Percentiles rank a stretch among this genome's conserved stretches.
Conservation (phyloP, 1,140 invertebrate genomes). For the Zaprionus gabonicus region DNA sequence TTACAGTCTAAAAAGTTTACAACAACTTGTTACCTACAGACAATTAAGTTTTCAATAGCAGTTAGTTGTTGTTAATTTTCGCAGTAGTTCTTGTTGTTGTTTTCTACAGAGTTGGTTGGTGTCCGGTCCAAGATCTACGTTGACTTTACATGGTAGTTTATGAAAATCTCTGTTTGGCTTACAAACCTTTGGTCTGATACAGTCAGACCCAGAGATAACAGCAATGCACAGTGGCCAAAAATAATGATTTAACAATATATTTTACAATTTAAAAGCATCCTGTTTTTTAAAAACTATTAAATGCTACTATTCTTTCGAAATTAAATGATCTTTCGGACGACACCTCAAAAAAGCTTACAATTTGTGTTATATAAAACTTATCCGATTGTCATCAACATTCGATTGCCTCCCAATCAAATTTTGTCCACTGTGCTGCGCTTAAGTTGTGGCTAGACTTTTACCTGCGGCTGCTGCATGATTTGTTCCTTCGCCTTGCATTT, state of each 20-base stretch:
- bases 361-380: neutral
- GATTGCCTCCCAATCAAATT: slow-evolving; percentile 31
- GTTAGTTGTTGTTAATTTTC: slow-evolving; percentile 42
- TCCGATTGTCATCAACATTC: slow-evolving; percentile 1
- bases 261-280: neutral
- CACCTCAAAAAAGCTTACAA: neutral
- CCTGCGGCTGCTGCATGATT: slow-evolving; percentile 61
- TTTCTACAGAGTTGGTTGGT: slow-evolving; percentile 42
- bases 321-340: neutral
- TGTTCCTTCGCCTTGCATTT: slow-evolving; percentile 50
- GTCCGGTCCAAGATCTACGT: slow-evolving; percentile 47
- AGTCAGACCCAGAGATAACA: slow-evolving; percentile 50
- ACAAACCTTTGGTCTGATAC: slow-evolving; percentile 70
- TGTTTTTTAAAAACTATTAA: neutral
- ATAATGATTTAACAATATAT: slow-evolving; percentile 20
- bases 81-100: slow-evolving; percentile 11
- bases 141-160: slow-evolving; percentile 19
- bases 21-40: slow-evolving; percentile 60
- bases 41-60: slow-evolving; percentile 22
- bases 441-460: slow-evolving; percentile 62
- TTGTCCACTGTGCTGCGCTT: slow-evolving; percentile 37
- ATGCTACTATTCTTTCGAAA: neutral
- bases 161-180: slow-evolving; percentile 52
- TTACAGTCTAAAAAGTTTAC: slow-evolving; percentile 69
- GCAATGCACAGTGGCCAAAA: slow-evolving; percentile 59